Evolutionary conservation across 2,113 vertebrate species (phyloP), one percentile per base, ranked within the genome.

Genomic region (Macroglossus sobrinus): DNA sequence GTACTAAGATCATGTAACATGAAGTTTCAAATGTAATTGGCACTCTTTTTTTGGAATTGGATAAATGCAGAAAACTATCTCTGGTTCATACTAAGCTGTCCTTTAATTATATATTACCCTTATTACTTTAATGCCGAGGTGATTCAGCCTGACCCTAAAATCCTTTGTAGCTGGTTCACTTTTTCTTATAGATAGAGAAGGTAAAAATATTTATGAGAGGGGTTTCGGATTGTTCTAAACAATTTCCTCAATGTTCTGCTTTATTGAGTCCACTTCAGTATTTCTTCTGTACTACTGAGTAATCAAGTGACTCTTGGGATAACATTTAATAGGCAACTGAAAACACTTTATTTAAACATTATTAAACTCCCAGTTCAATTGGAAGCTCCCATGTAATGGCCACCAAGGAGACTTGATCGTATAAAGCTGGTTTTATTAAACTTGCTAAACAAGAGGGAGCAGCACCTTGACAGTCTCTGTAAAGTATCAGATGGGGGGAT

Each of bases 21-120:
- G 92, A 95, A 63, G 94, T 98, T 97, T 90, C 79, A 90, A 91
- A 97, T 96, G 40, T 96, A 91, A 91, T 80, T 93, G 64, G 96
- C 40, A 95, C 28, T 91, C 24, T 89, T 93, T 96, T 97, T 95
- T 92, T 61, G 15, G 87, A 89, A 82, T 96, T 38, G 84, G 76
- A 96, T 96, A 98, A 98, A 96, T 93, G 91, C 64, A 94, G 59
- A 90, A 94, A 96, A 95, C 81, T 26, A 63, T 74, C 75, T 89
- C 50, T 86, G 96, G 28, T 82, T 89, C 45, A 61, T 69, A 84
- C 21, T 40, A 76, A 72, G 26, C 50, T 19, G 28, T 94, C 80
- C 97, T 93, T 91, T 69, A 97, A 45, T 96, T 95, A 28, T 59
- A 63, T 91, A 26, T 90, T 75, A 53, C 47, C 15, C 84, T 76